Conservation (phyloP, 2,113 vertebrate genomes). For the Periophthalmodon schlosseri region DNA sequence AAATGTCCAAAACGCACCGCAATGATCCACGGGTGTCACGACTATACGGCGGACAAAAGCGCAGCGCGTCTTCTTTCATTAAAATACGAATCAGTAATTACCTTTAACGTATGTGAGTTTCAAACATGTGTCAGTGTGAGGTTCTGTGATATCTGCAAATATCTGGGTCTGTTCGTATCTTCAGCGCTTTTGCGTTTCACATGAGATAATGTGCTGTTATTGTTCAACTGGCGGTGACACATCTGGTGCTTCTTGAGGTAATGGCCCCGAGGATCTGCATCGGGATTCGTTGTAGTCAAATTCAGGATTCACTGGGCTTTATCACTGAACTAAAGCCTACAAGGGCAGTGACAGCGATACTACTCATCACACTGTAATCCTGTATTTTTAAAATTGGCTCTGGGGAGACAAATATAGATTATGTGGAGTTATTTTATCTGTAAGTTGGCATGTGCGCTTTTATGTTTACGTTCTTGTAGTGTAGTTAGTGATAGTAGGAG, state of each 20-base stretch:
- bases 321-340: background rate
- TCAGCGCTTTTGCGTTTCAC: constrained; percentile 10
- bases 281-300: constrained; percentile 19
- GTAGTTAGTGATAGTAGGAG: background rate
- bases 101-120: background rate
- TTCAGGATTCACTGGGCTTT: background rate
- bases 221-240: constrained; percentile 13
- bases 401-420: background rate
- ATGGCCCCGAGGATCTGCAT: constrained; percentile 17
- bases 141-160: constrained; percentile 17
- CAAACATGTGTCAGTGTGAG: constrained; percentile 15
- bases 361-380: background rate
- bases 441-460: background rate
- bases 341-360: constrained; percentile 1
- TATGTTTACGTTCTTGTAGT: background rate
- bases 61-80: background rate
- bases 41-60: too few species aligned
- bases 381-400: background rate
- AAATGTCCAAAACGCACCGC: too few species aligned
- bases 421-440: background rate
- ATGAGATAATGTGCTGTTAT: constrained; percentile 7
- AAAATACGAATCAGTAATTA: background rate
- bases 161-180: constrained; percentile 3
- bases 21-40: too few species aligned
- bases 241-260: constrained; percentile 24